Evolutionary conservation across 2,113 vertebrate genomes (phyloP).

Genomic region (Muscicapa adusta): DNA sequence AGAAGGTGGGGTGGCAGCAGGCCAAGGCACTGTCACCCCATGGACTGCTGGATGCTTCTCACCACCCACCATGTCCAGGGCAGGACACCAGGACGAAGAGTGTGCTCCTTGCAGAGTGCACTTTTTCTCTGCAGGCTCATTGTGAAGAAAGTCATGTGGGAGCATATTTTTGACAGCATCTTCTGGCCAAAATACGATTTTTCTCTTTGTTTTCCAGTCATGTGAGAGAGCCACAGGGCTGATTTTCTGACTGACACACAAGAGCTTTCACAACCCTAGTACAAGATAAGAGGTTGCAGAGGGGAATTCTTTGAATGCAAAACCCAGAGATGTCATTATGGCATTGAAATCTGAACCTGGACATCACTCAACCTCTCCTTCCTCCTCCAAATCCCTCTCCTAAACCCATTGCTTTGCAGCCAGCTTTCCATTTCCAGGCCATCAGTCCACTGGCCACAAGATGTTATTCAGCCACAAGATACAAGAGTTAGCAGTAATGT

Average conservation of each 20-base stretch:
- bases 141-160: not conserved
- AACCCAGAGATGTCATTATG: not conserved
- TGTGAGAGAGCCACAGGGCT: not conserved
- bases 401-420: conserved; percentile 11
- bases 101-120: not conserved
- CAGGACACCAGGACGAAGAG: not conserved
- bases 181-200: not conserved
- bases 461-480: not conserved
- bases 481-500: not conserved
- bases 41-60: accelerated
- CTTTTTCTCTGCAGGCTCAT: not conserved
- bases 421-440: not conserved
- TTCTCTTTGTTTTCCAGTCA: not conserved
- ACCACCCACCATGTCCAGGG: accelerated
- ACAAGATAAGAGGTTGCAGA: not conserved
- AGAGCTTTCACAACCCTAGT: not conserved
- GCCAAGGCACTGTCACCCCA: not conserved
- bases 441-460: not conserved
- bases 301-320: conserved; percentile 5
- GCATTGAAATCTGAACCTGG: conserved; percentile 23
- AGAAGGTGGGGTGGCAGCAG: not conserved
- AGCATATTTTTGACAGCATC: not conserved
- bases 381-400: conserved; percentile 25
- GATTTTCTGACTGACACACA: not conserved
- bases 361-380: not conserved